These are phyloP conservation scores for Cassiopea xamachana DNA, from an alignment of 30 jellyfish, hydroid and myxozoan species.

Conservation along the genomic window DNA sequence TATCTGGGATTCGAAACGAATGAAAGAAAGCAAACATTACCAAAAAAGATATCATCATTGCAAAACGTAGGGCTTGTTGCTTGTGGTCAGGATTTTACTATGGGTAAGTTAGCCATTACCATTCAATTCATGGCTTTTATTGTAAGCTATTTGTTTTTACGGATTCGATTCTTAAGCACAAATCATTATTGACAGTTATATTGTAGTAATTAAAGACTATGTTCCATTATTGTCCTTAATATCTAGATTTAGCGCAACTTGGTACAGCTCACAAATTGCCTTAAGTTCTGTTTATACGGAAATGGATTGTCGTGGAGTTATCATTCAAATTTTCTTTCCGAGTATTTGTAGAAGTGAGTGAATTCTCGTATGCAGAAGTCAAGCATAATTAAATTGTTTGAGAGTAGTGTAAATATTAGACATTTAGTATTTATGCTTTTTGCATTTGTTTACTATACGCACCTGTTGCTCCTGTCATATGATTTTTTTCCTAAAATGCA, in stretches of 20 bases:
- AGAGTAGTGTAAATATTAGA: neutral
- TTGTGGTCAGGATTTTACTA: conserved; percentile 74
- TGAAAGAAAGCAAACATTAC: conserved; percentile 87
- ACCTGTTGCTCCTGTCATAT: neutral
- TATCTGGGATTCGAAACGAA: conserved; percentile 86
- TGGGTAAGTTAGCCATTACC: conserved; percentile 13
- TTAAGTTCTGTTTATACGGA: too few species aligned
- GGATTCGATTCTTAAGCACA: too few species aligned
- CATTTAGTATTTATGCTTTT: neutral
- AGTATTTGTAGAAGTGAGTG: neutral
- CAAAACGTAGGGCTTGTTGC: conserved; percentile 36
- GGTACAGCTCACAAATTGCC: too few species aligned
- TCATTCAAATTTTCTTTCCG: neutral
- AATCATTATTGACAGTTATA: too few species aligned
- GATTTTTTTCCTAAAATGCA: neutral
- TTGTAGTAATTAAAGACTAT: too few species aligned
- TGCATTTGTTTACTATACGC: neutral
- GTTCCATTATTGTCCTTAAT: too few species aligned
- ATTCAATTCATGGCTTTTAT: neutral
- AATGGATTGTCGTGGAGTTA: too few species aligned
- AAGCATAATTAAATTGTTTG: neutral
- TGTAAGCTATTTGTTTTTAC: too few species aligned
- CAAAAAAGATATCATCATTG: conserved; percentile 17
- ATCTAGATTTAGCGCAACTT: too few species aligned
- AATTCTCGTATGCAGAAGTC: neutral